Evolutionary conservation across 2,113 vertebrate genomes (phyloP), one percentile per base, ranked within the genome.

Genomic region (Gyps fulvus): DNA sequence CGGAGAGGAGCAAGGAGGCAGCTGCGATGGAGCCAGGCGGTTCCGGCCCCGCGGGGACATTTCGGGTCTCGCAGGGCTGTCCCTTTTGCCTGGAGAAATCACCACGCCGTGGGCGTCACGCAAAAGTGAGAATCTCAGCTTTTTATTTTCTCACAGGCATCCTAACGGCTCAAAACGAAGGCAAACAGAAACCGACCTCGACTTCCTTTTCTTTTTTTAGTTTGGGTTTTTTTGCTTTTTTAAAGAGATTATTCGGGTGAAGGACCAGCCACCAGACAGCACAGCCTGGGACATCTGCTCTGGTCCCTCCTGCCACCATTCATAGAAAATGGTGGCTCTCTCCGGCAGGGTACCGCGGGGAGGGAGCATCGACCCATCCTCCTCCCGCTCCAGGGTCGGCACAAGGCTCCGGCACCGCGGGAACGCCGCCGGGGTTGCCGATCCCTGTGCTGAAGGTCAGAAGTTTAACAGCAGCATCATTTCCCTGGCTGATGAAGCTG

Each of bases 41-140:
- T 23, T 92, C 84, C 5, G 2, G 20, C 38, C 69, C 36, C 40
- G 3, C 1, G 1, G 26, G 29, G 45, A 59, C 70, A 14, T 83
- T 23, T 42, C 1, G 1, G 17, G 7, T 9, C 4, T 47, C 10
- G 6, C 43, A 40, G 61, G 69, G 55, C 16, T 14, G 52, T 25
- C 66, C 69, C 87, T 76, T 72, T 25, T 9, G 13, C 87, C 92
- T 63, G 67, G 54, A 86, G 57, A 54, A 45, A 50, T 11, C 43
- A 13, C 59, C 9, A 8, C 1, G 3, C 65, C 1, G 1, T 10
- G 55, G 54, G 36, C 2, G 18, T 20, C 50, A 7, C 0, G 0
- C 1, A 5, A n/a, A 52, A 61, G 87, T 3, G 74, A 76, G 70
- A 80, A 65, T 32, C 49, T 69, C 49, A 3, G 87, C 76, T 65